Conservation (phyloP, 2,797 vertebrate species). For the Crocodylus rhombifer region DNA sequence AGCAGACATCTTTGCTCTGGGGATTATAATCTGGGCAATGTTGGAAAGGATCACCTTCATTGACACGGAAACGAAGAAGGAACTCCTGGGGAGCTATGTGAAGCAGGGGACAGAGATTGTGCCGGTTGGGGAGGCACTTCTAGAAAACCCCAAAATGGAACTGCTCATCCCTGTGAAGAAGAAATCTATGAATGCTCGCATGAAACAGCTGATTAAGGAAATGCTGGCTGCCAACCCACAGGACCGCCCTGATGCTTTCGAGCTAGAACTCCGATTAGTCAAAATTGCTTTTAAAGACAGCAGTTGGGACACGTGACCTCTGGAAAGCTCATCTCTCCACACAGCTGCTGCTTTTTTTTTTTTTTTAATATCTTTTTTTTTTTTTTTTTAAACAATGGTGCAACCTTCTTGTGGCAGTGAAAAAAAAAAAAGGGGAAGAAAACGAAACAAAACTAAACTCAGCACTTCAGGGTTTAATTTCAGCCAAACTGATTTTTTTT, state of each 20-base stretch:
- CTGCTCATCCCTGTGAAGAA: conserved; percentile 94
- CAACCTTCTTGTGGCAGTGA: conserved; percentile 49
- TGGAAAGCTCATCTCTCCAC: not conserved
- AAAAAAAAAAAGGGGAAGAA: not conserved
- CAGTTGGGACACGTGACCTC: conserved; percentile 95
- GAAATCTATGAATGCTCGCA: conserved; percentile 93
- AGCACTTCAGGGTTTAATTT: conserved; percentile 42
- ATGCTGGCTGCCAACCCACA: conserved; percentile 97
- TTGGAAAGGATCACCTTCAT: conserved; percentile 96
- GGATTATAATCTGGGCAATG: conserved; percentile 98
- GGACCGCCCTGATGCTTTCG: conserved; percentile 94
- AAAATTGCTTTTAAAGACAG: conserved; percentile 96
- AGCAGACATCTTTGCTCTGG: conserved; percentile 96
- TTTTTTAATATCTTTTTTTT: conserved; percentile 27
- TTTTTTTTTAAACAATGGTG: conserved; percentile 44
- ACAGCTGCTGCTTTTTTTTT: conserved; percentile 50
- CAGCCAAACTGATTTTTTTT: not conserved
- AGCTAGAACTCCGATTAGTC: conserved; percentile 94
- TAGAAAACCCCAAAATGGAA: conserved; percentile 98
- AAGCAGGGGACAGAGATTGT: conserved; percentile 92
- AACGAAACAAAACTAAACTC: conserved; percentile 34
- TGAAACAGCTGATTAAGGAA: conserved; percentile 96
- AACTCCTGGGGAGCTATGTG: conserved; percentile 94
- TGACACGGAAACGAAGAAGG: conserved; percentile 94
- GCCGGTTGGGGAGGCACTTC: conserved; percentile 93